Base-by-base conservation (phyloP, 2,888 invertebrate species). In the Drosophila niveifrons region DNA sequence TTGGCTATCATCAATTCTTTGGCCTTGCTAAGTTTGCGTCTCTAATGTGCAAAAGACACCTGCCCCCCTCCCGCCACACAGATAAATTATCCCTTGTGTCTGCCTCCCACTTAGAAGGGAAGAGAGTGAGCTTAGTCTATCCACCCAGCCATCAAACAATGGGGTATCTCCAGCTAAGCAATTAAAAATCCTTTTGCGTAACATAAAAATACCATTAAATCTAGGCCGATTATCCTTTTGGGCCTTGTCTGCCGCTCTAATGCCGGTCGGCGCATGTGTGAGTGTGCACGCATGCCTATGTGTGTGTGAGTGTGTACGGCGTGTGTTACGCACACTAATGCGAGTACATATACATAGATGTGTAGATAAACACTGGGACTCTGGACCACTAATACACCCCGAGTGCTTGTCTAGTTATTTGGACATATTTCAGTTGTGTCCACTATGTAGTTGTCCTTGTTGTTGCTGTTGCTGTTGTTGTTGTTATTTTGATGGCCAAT, bases 151-250 rank as follows among this genome's bases (percentile, higher is more conserved):
- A 46, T 36, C 18, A 15, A 28, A 57, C 46, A 36, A 34, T 31
- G 36, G 39, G 18, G 18, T 57, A 66, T 39, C 43, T 41, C 55
- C 76, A 57, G 66, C 55, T 62, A 76, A 57, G 74, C 85, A 82
- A 88, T 82, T 82, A 82, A 82, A 82, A 82, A 82, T 88, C 85
- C 85, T 88, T 87, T 88, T 74, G 80, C 76, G 57, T 57, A 66
- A 82, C 82, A 88, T 82, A 82, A 82, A 82, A 82, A 82, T 88
- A 70, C 67, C 85, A 85, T 82, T 82, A 82, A 88, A 76, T 82
- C 88, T 76, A 61, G 46, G 47, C 59, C 69, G 85, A 85, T 82
- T 82, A 85, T 79, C 71, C 80, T 76, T 67, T 66, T 65, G 72
- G 78, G 75, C 61, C 44, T 68, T 53, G 74, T 66, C 53, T 44